These are phyloP conservation scores for Bacillus rossius DNA, from an alignment of 1,140 invertebrate species.

Conservation along the genomic window DNA sequence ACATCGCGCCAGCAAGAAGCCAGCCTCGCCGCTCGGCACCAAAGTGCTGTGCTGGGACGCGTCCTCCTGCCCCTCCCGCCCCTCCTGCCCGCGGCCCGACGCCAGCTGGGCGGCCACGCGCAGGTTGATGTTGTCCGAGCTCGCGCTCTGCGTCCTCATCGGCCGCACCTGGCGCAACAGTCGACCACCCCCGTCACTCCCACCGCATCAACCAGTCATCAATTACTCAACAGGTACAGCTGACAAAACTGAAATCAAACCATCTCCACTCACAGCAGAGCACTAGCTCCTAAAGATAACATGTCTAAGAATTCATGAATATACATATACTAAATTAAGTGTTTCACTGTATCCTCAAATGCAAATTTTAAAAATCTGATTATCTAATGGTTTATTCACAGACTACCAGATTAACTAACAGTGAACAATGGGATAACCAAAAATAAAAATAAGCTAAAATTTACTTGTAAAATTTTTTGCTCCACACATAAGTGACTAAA, in stretches of 20 bases:
- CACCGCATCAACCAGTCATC: neutral
- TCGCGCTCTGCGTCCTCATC: slow-evolving; percentile 10
- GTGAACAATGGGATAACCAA: too few species aligned
- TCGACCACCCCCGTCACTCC: neutral
- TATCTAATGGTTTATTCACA: too few species aligned
- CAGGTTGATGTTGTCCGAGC: slow-evolving; percentile 16
- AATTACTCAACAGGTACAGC: neutral
- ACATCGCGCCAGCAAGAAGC: too few species aligned
- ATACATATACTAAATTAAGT: neutral
- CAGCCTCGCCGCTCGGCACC: too few species aligned
- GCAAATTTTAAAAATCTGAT: too few species aligned
- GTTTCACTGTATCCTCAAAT: too few species aligned
- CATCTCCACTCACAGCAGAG: neutral
- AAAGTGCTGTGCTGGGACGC: too few species aligned
- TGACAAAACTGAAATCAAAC: neutral
- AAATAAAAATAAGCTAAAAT: too few species aligned
- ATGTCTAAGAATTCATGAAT: neutral
- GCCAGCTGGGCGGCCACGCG: slow-evolving; percentile 11
- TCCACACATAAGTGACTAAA: too few species aligned
- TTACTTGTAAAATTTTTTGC: too few species aligned
- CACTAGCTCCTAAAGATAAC: neutral
- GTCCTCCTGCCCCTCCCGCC: too few species aligned
- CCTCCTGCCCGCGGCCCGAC: neutral
- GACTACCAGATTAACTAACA: too few species aligned
- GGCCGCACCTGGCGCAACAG: neutral